Base-by-base conservation (phyloP, 1,140 invertebrate genomes). In the Stegodyphus dumicola region DNA sequence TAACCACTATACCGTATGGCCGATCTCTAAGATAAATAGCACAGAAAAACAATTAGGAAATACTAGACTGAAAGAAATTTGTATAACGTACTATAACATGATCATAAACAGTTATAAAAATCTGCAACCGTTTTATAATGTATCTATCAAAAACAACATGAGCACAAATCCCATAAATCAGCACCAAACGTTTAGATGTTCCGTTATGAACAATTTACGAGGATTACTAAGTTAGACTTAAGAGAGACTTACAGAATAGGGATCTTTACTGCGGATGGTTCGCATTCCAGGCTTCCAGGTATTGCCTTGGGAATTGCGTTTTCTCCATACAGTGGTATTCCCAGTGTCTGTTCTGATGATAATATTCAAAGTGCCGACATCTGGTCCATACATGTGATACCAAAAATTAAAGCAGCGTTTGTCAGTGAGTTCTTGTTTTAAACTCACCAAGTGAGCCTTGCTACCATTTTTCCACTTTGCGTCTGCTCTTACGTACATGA, bases 351-450 rank as follows among this genome's bases (percentile, higher is more conserved):
- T 75, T 49, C 65, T 67, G 6, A 80, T 51, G 15, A 76, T 67
- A 13, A 88, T 71, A 77, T 88, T 88, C 6, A 88, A 17, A 13
- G 86, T 80, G 4, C 88, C 88, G 11, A 88, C 83, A 11, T 86
- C 73, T 53, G 81, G 33, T 33, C 88, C 88, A 17, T 81, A 87
- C 83, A 89, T 88, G 64, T 89, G 87, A 56, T 89, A 89, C 87
- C 88, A 88, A n/a, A 88, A 88, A n/a, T 49, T 85, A 48, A 89
- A 65, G 65, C 87, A 86, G 33, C 80, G 18, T 11, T 71, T 64
- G 4, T 79, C 60, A 7, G 86, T 79, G 2, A 70, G 13, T 6
- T 79, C 52, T 17, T 86, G 85, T 18, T 65, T 67, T 10, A 77
- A 6, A 60, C 77, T 81, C 7, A 81, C 77, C 15, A 86, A 15